Evolutionary conservation across 2,888 invertebrate genomes (phyloP).

Genomic region (Rhamphomyia laevipes): DNA sequence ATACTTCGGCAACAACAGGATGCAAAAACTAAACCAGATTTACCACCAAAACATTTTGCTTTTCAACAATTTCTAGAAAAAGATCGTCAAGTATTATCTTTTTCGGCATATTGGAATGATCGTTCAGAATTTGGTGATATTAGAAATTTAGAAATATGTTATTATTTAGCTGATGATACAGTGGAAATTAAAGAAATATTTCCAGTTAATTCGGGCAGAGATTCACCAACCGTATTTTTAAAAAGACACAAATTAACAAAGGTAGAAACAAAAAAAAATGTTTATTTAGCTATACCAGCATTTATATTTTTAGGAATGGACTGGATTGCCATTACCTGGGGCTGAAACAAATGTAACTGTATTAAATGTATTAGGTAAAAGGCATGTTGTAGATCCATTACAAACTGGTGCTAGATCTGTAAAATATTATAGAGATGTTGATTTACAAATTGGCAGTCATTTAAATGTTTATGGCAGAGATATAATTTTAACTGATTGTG

Average conservation of each 20-base stretch:
- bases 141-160: conserved; percentile 68
- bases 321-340: conserved; percentile 39
- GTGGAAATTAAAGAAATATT: conserved; percentile 73
- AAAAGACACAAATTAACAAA: conserved; percentile 67
- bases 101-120: conserved; percentile 87
- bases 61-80: conserved; percentile 73
- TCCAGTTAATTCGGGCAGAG: conserved; percentile 55
- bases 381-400: conserved; percentile 47
- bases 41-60: conserved; percentile 41
- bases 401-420: conserved; percentile 40
- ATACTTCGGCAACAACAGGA: conserved; percentile 32
- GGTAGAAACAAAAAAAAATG: conserved; percentile 39
- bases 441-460: conserved; percentile 70
- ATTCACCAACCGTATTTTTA: conserved; percentile 60
- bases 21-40: conserved; percentile 19
- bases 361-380: conserved; percentile 51
- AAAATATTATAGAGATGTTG: conserved; percentile 36
- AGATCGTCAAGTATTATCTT: conserved; percentile 62
- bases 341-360: conserved; percentile 41
- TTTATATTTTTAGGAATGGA: conserved; percentile 14
- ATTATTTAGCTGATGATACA: conserved; percentile 78
- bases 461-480: conserved; percentile 73
- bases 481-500: conserved; percentile 70
- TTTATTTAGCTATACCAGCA: background rate
- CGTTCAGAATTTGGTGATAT: conserved; percentile 64